Conservation (phyloP, 2,888 invertebrate species). For the Scaptomyza caliginosa region DNA sequence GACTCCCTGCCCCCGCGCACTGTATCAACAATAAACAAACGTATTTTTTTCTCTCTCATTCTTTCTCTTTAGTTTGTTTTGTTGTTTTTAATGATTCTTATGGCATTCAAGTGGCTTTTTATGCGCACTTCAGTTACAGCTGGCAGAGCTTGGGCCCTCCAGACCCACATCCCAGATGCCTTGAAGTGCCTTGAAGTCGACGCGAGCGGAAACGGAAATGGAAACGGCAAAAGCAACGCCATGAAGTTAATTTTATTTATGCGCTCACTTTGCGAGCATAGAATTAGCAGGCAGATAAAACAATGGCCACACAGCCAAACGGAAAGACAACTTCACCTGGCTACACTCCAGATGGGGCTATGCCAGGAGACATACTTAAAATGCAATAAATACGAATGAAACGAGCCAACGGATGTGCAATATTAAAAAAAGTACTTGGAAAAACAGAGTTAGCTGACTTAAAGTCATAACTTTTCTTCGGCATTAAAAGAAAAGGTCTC, state of each 20-base stretch:
- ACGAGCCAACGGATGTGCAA: conserved; percentile 10
- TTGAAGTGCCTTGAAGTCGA: conserved; percentile 38
- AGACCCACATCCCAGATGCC: conserved; percentile 17
- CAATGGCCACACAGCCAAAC: conserved; percentile 44
- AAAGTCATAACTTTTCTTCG: background rate
- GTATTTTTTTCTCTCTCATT: conserved; percentile 46
- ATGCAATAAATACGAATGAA: conserved; percentile 55
- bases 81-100: conserved; percentile 73
- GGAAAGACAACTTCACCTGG: conserved; percentile 35
- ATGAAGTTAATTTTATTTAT: conserved; percentile 77
- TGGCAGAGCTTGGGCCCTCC: conserved; percentile 13
- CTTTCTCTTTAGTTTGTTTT: too few species aligned
- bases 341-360: background rate
- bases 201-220: conserved; percentile 67
- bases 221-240: conserved; percentile 73
- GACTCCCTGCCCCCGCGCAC: conserved; percentile 18
- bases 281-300: conserved; percentile 69
- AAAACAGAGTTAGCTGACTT: background rate
- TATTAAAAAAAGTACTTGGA: conserved; percentile 19
- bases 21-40: conserved; percentile 63
- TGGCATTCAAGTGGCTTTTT: conserved; percentile 72
- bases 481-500: background rate
- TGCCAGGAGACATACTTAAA: conserved; percentile 52
- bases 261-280: conserved; percentile 60
- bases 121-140: conserved; percentile 68